phyloP scores from a whole-genome alignment of 2,888 invertebrate genomes.

The Meta bourneti region DNA sequence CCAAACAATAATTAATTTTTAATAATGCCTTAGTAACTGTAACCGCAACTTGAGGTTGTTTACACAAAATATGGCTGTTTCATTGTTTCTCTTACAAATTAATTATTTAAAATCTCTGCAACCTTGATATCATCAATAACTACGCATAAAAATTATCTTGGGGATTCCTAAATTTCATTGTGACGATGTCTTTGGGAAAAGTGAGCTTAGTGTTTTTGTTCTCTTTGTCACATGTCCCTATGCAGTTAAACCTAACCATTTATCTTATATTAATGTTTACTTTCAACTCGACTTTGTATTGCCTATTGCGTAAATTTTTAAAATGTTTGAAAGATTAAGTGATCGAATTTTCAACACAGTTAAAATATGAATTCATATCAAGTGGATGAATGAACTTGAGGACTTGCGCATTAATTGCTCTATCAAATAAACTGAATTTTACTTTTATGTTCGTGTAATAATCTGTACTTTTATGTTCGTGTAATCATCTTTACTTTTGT shows the following conservation, averaged over 20 bases:
- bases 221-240: neutral
- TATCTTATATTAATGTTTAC: neutral
- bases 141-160: neutral
- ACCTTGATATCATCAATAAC: neutral
- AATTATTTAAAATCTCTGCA: constrained; percentile 11
- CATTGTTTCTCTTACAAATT: constrained; percentile 28
- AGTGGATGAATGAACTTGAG: too few species aligned
- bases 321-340: too few species aligned
- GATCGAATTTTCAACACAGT: too few species aligned
- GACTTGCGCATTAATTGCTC: too few species aligned
- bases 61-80: constrained; percentile 51
- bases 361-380: too few species aligned
- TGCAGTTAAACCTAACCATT: constrained; percentile 32
- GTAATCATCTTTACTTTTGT: too few species aligned
- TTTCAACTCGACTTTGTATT: neutral
- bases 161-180: neutral
- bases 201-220: constrained; percentile 7
- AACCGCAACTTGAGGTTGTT: constrained; percentile 51
- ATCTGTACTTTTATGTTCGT: too few species aligned
- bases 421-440: too few species aligned
- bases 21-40: constrained; percentile 32
- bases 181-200: constrained; percentile 13
- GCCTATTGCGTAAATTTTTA: neutral
- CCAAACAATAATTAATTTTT: constrained; percentile 5
- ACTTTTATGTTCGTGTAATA: too few species aligned